phyloP scores from a whole-genome alignment of 2,113 vertebrate genomes.

The Cricetomys ansorgei region DNA sequence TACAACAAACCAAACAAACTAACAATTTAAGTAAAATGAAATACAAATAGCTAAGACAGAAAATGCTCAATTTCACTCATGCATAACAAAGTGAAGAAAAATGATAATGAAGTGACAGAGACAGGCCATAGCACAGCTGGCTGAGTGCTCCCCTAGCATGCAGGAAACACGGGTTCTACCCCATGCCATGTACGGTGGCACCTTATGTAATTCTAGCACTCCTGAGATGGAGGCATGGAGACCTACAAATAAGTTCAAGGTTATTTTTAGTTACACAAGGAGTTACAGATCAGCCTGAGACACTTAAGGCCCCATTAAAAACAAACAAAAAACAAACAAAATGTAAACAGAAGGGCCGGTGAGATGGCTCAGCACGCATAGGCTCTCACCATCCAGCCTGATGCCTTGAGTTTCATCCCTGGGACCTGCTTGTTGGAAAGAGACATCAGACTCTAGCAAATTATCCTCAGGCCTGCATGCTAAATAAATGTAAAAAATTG shows the following conservation, averaged over 20 bases:
- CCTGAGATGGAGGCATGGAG: too few species aligned
- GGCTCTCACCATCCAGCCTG: neutral
- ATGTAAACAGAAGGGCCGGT: neutral
- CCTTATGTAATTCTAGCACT: too few species aligned
- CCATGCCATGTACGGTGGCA: too few species aligned
- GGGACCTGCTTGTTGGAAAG: neutral
- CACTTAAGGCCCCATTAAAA: too few species aligned
- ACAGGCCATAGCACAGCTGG: too few species aligned
- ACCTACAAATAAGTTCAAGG: too few species aligned
- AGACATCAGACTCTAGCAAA: neutral
- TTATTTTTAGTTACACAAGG: too few species aligned
- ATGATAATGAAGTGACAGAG: neutral
- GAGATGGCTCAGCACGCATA: neutral
- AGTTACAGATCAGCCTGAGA: too few species aligned
- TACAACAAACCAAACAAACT: neutral
- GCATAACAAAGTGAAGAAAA: too few species aligned
- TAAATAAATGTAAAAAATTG: neutral
- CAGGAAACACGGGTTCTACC: neutral
- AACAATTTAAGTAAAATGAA: slow-evolving; percentile 21
- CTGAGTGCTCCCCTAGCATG: too few species aligned
- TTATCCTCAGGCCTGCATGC: neutral
- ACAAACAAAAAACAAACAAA: too few species aligned
- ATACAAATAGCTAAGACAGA: neutral
- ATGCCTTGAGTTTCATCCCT: neutral
- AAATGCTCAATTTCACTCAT: neutral